A percentile compares a stretch with the other conserved stretches of the same genome.
These are phyloP conservation scores for Drosophila bocqueti DNA, from an alignment of 1,140 invertebrate species.

Conservation along the genomic window DNA sequence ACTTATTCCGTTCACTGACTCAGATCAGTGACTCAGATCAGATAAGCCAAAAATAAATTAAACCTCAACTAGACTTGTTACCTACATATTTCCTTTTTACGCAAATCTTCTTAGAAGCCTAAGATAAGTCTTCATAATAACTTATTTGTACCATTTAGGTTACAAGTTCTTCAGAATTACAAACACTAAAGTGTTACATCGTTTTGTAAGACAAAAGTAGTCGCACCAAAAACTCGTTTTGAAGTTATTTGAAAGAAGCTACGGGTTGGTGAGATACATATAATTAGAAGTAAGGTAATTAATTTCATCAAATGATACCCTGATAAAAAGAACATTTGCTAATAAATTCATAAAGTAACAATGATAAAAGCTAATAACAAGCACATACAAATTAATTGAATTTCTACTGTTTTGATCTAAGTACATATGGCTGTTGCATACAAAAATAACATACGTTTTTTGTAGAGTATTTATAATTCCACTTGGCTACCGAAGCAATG, in stretches of 20 bases:
- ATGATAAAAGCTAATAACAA: too few species aligned
- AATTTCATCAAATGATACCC: background rate
- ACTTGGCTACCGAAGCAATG: background rate
- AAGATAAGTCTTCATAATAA: constrained; percentile 1
- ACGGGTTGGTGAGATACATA: background rate
- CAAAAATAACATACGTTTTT: background rate
- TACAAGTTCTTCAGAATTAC: constrained; percentile 17
- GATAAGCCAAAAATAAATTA: background rate
- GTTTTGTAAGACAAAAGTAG: background rate
- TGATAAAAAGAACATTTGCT: background rate
- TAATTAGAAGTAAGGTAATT: constrained; percentile 5
- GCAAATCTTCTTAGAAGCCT: background rate
- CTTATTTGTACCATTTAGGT: background rate
- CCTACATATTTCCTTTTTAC: background rate
- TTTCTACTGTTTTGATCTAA: too few species aligned
- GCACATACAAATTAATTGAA: too few species aligned
- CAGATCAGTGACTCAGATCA: background rate
- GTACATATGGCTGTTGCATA: background rate
- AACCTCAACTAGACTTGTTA: too few species aligned
- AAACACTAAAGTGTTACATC: constrained; percentile 2
- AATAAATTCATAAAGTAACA: background rate
- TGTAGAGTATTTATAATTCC: background rate
- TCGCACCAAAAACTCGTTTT: constrained; percentile 1
- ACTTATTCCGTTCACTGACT: background rate
- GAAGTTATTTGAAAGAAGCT: background rate